A percentile compares a stretch with the other conserved stretches of the same genome.
Evolutionary conservation across 2,797 vertebrate species (phyloP).

Genomic region (Tangara arthus): DNA sequence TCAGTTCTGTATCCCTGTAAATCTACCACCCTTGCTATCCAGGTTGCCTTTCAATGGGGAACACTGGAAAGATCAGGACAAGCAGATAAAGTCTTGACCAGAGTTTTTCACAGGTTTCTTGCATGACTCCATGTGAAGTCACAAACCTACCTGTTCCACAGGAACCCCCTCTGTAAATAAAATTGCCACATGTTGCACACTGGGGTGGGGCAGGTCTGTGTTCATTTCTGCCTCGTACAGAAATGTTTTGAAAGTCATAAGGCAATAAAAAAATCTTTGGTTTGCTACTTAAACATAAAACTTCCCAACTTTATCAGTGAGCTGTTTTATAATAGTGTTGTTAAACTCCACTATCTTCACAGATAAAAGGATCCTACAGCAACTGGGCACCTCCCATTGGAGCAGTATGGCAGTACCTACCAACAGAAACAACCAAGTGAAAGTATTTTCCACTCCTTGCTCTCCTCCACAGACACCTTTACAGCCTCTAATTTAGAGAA

Average conservation of each 20-base stretch:
- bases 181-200: not conserved
- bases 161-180: not conserved
- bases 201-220: not conserved
- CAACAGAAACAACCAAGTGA: not conserved
- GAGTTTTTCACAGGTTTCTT: not conserved
- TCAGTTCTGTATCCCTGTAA: not conserved
- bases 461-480: not conserved
- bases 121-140: not conserved
- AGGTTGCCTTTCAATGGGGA: not conserved
- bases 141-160: not conserved
- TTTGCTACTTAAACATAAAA: not conserved
- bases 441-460: not conserved
- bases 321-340: not conserved
- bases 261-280: not conserved
- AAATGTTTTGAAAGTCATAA: not conserved
- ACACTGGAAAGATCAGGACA: not conserved
- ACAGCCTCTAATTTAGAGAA: not conserved
- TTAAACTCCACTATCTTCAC: not conserved
- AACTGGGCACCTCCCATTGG: not conserved
- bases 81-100: not conserved
- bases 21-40: not conserved
- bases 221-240: not conserved
- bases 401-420: not conserved
- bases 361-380: not conserved
- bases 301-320: not conserved